Base-by-base conservation (phyloP, 1,140 invertebrate genomes). In the Linepithema humile region DNA sequence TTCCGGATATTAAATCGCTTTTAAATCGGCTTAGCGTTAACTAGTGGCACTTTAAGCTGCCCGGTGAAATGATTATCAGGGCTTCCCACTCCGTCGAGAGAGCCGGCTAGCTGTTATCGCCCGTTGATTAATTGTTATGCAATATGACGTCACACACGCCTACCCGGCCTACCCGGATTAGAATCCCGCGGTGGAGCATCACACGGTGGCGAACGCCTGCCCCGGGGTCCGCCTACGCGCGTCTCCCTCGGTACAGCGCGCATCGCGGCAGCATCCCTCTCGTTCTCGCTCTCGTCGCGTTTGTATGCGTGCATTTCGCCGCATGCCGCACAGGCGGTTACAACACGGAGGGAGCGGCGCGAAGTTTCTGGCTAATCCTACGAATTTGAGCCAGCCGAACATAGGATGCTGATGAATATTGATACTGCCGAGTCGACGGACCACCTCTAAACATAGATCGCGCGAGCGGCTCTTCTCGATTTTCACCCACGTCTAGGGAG, bases 21-120 rank as follows among this genome's bases (percentile, higher is more conserved):
- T 94, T 94, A 94, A 95, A 95, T 94, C 94, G 94, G 94, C 94
- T 94, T 95, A 95, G 90, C 92, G 93, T 94, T 94, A 94, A 94
- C 94, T 94, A 94, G 93, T 94, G 94, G 94, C 94, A 94, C 94
- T 94, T 94, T 94, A 94, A 94, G 94, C 94, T 94, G 93, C 91
- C 92, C 91, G 90, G 92, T 94, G 92, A 94, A 94, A 94, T 94
- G 94, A 94, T 94, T 94, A 94, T 94, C 94, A 93, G 93, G 90
- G 91, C 85, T 93, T 92, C 92, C 92, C 94, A 94, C 92, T 92
- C 92, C 91, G 92, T 91, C 85, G 92, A 87, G 92, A 87, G 89
- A 90, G 84, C 60, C 87, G 89, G 85, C 93, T 93, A 93, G 92
- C 93, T 93, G 93, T 94, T 94, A 94, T 94, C 93, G 92, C 91